Conservation (phyloP, 2,797 vertebrate genomes). For the Rhinoraja longicauda region DNA sequence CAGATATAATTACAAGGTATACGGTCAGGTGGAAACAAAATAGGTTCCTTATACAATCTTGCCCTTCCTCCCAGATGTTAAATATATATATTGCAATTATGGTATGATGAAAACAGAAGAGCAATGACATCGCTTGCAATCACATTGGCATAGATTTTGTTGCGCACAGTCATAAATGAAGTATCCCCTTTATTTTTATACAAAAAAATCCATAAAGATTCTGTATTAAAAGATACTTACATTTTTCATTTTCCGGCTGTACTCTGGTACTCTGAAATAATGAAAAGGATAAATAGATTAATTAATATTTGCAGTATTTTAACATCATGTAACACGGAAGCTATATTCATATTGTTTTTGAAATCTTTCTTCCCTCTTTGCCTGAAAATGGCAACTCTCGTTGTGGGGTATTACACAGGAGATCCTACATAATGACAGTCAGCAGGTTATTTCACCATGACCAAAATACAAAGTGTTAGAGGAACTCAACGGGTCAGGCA, state of each 20-base stretch:
- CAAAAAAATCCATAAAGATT: neutral
- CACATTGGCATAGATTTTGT: constrained; percentile 5
- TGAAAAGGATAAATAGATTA: constrained; percentile 39
- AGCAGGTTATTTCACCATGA: no score
- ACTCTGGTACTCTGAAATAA: constrained; percentile 72
- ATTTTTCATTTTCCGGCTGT: constrained; percentile 86
- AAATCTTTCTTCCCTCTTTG: no score
- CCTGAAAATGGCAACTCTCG: no score
- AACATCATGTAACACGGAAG: neutral
- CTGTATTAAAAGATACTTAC: constrained; percentile 62
- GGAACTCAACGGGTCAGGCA: no score
- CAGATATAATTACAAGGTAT: no score
- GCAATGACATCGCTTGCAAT: neutral
- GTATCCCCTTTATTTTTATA: neutral
- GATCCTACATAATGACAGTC: no score
- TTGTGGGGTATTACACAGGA: no score
- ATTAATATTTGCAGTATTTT: neutral
- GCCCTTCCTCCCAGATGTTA: neutral
- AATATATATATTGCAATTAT: neutral
- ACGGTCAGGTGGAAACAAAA: neutral
- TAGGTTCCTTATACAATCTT: neutral
- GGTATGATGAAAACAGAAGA: neutral
- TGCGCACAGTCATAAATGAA: neutral
- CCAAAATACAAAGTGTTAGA: no score
- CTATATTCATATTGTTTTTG: neutral